A percentile compares a stretch with the other conserved stretches of the same genome.
Conservation (phyloP, 2,888 invertebrate species). For the Gandaritis pyraliata region DNA sequence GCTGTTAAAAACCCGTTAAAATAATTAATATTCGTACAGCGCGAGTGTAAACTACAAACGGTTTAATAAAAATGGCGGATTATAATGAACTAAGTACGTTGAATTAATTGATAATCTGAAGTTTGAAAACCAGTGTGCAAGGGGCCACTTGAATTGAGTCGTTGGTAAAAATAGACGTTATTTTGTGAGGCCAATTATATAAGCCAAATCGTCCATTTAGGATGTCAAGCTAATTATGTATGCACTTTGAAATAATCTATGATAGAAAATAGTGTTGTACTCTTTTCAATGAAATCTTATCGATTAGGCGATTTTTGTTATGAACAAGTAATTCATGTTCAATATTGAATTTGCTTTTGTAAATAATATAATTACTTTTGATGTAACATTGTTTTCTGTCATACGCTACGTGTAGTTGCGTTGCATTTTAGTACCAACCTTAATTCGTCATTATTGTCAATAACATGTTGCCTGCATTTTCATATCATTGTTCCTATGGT, state of each 20-base stretch:
- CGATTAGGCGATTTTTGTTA: neutral
- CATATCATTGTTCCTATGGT: constrained; percentile 61
- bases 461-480: constrained; percentile 45
- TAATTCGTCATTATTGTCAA: constrained; percentile 39
- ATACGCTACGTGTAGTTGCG: constrained; percentile 38
- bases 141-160: constrained; percentile 1
- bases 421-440: constrained; percentile 48
- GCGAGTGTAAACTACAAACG: too few relatives aligned
- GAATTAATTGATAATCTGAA: too few relatives aligned
- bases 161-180: constrained; percentile 9
- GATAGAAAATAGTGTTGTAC: constrained; percentile 29
- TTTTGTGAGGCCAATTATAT: constrained; percentile 40
- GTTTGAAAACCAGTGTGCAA: constrained; percentile 11
- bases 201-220: constrained; percentile 57
- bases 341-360: constrained; percentile 1
- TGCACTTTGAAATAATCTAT: constrained; percentile 33
- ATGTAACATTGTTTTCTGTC: constrained; percentile 38
- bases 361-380: neutral
- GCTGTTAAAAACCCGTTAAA: too few relatives aligned
- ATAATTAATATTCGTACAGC: too few relatives aligned
- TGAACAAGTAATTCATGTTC: too few relatives aligned
- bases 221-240: constrained; percentile 43
- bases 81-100: neutral
- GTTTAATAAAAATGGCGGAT: neutral
- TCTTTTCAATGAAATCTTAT: constrained; percentile 10